Evolutionary conservation across 2,113 vertebrate genomes (phyloP).

Genomic region (Carassius auratus): DNA sequence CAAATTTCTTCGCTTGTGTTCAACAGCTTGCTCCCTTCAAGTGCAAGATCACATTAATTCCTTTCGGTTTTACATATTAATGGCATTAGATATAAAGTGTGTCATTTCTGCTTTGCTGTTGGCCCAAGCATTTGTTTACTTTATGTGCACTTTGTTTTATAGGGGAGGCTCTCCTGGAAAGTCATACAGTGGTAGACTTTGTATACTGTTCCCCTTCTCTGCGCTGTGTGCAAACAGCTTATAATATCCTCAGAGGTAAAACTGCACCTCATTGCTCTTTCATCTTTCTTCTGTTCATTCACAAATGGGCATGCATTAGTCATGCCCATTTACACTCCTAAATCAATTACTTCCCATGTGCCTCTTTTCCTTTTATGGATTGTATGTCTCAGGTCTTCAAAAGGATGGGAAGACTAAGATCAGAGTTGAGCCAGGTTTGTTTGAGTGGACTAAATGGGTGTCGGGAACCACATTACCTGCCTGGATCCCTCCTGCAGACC

Average conservation of each 20-base stretch:
- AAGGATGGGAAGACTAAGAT: slow-evolving; percentile 91
- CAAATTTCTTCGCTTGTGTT: too few species aligned
- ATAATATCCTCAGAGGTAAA: slow-evolving; percentile 92
- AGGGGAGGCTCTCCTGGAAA: slow-evolving; percentile 95
- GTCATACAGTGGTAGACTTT: slow-evolving; percentile 84
- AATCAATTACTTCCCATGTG: not conserved
- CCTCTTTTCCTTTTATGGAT: not conserved
- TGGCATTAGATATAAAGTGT: not conserved
- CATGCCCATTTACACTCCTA: not conserved
- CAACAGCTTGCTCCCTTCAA: too few species aligned
- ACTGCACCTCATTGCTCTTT: not conserved
- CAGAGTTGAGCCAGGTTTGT: slow-evolving; percentile 91
- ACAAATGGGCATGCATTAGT: not conserved
- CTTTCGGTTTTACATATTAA: too few species aligned
- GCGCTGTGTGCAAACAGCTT: slow-evolving; percentile 95
- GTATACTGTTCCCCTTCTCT: slow-evolving; percentile 96
- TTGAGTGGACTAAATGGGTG: slow-evolving; percentile 99
- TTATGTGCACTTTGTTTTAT: slow-evolving; percentile 40
- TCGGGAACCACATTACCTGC: slow-evolving; percentile 86
- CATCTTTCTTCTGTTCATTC: not conserved
- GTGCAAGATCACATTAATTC: too few species aligned
- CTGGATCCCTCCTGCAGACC: slow-evolving; percentile 88
- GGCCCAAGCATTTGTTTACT: not conserved
- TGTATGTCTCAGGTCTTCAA: slow-evolving; percentile 82
- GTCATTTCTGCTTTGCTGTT: not conserved